A percentile compares a stretch with the other conserved stretches of the same genome.
Evolutionary conservation across 2,797 vertebrate genomes (phyloP).

Genomic region (Cetoscarus ocellatus): DNA sequence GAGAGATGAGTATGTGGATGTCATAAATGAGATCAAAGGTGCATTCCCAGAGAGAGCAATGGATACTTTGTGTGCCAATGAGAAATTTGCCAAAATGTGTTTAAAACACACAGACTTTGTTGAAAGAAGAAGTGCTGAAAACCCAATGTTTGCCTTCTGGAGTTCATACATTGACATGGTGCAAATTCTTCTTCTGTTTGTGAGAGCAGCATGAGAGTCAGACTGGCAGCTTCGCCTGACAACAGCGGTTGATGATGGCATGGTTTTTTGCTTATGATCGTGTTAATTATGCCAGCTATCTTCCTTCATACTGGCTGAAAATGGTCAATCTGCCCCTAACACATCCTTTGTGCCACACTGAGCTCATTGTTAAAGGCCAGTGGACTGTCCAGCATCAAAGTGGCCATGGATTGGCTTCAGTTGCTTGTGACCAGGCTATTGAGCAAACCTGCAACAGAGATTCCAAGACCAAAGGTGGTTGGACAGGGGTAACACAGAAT

Average conservation of each 20-base stretch:
- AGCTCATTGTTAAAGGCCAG: not conserved
- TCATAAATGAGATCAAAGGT: constrained; percentile 11
- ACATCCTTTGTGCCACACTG: constrained; percentile 14
- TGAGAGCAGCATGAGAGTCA: constrained; percentile 14
- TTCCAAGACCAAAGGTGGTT: constrained; percentile 20
- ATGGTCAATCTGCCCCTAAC: constrained; percentile 46
- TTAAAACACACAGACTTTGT: constrained; percentile 24
- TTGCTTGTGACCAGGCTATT: constrained; percentile 47
- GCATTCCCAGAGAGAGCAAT: constrained; percentile 9
- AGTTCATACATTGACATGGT: constrained; percentile 49
- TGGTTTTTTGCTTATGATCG: not conserved
- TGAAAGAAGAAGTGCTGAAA: constrained; percentile 30
- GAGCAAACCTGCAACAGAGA: constrained; percentile 33
- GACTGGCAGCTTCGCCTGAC: not conserved
- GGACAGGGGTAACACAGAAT: constrained; percentile 43
- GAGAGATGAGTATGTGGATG: constrained; percentile 16
- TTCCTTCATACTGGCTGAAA: constrained; percentile 53
- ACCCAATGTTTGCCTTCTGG: constrained; percentile 45
- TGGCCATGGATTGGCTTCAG: constrained; percentile 38
- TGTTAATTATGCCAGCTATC: constrained; percentile 18
- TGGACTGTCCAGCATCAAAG: not conserved
- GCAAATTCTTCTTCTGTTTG: constrained; percentile 41
- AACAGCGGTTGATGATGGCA: not conserved
- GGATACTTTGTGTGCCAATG: constrained; percentile 8
- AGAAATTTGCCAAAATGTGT: constrained; percentile 19